A percentile compares a stretch with the other conserved stretches of the same genome.
phyloP scores from a whole-genome alignment of 1,140 invertebrate species.

The Trachymyrmex septentrionalis region DNA sequence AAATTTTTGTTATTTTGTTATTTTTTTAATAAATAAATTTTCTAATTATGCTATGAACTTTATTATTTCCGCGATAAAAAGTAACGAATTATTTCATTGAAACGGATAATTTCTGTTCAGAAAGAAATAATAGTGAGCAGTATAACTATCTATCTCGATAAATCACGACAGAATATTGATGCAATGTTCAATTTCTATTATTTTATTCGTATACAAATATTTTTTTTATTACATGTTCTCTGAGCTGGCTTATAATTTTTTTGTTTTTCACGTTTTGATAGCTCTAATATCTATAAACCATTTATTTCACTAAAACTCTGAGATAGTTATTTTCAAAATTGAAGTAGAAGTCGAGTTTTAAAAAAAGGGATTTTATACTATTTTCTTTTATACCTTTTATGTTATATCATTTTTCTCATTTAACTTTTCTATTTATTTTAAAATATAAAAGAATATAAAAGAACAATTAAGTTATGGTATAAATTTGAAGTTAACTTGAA shows the following conservation, averaged over 20 bases:
- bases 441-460: not conserved
- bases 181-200: not conserved
- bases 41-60: not conserved
- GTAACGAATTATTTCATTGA: constrained; percentile 14
- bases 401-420: not conserved
- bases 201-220: not conserved
- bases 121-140: not conserved
- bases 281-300: not conserved
- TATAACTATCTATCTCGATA: not conserved
- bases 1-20: not conserved
- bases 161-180: not conserved
- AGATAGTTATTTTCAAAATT: not conserved
- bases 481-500: not conserved
- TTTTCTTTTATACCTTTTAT: not conserved
- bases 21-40: not conserved
- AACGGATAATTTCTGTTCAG: not conserved
- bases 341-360: not conserved
- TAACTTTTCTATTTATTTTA: not conserved
- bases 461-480: not conserved
- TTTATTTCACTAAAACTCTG: constrained; percentile 5
- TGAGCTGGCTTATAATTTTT: not conserved
- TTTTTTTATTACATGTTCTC: not conserved
- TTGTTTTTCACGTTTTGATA: not conserved
- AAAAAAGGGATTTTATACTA: not conserved
- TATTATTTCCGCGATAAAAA: not conserved